Conservation (phyloP, 2,888 invertebrate species). For the Drosophila greeni region DNA sequence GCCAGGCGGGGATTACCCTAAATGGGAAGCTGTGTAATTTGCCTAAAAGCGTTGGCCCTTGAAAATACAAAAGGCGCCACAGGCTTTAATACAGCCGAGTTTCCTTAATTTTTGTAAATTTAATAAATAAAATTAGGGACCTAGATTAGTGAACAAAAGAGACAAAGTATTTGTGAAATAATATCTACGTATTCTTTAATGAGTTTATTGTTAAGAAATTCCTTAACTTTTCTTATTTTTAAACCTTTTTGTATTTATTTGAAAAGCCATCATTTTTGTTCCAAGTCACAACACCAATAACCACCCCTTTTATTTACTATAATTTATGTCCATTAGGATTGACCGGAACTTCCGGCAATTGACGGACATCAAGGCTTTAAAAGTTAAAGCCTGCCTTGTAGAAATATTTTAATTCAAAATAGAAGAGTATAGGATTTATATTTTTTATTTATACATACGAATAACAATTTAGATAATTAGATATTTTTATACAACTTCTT, state of each 20-base stretch:
- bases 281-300: too few species aligned
- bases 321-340: conserved; percentile 3
- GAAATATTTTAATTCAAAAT: not conserved
- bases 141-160: too few species aligned
- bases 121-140: too few species aligned
- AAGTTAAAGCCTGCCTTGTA: not conserved
- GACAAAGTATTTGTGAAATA: too few species aligned
- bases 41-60: conserved; percentile 55
- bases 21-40: conserved; percentile 66
- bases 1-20: conserved; percentile 64
- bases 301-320: too few species aligned
- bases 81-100: not conserved
- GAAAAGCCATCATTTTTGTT: too few species aligned
- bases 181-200: too few species aligned
- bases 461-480: too few species aligned
- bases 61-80: not conserved
- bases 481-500: too few species aligned
- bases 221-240: not conserved
- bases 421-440: not conserved
- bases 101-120: not conserved
- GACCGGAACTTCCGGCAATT: conserved; percentile 2
- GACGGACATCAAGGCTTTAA: not conserved
- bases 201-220: not conserved
- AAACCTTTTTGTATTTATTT: not conserved
- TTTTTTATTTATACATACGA: not conserved